Percentiles rank a stretch among this genome's conserved stretches.
Evolutionary conservation across 2,797 vertebrate genomes (phyloP).

Genomic region (Avahi laniger): DNA sequence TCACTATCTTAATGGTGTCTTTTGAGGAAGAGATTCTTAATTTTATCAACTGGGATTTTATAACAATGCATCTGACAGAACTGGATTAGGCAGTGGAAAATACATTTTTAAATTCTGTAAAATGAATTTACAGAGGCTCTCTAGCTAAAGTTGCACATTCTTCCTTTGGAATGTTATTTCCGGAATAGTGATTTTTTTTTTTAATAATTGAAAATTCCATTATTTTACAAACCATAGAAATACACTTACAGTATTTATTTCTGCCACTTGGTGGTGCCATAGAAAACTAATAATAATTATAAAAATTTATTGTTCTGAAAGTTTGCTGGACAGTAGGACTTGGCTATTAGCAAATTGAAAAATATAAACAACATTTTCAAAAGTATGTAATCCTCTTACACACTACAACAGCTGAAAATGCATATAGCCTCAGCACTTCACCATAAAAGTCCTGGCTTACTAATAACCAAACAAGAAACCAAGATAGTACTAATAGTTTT

Average conservation of each 20-base stretch:
- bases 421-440: neutral
- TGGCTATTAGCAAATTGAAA: slow-evolving; percentile 27
- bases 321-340: neutral
- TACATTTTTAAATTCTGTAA: slow-evolving; percentile 49
- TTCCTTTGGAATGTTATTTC: slow-evolving; percentile 55
- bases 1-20: neutral
- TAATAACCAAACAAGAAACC: neutral
- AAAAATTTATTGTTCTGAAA: slow-evolving; percentile 6
- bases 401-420: neutral
- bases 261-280: slow-evolving; percentile 55
- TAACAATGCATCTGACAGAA: slow-evolving; percentile 22
- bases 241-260: slow-evolving; percentile 44
- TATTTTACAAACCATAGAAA: slow-evolving; percentile 25
- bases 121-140: slow-evolving; percentile 10
- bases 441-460: neutral
- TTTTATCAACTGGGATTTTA: slow-evolving; percentile 40
- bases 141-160: slow-evolving; percentile 24
- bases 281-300: slow-evolving; percentile 24
- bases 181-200: slow-evolving; percentile 12
- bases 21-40: slow-evolving; percentile 22
- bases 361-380: neutral
- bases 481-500: neutral
- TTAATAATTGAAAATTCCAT: slow-evolving; percentile 33
- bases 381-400: neutral
- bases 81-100: slow-evolving; percentile 26